Evolutionary conservation across 92 coral and sea anemone species (phyloP).

Genomic region (Zoanthus sansibaricus): DNA sequence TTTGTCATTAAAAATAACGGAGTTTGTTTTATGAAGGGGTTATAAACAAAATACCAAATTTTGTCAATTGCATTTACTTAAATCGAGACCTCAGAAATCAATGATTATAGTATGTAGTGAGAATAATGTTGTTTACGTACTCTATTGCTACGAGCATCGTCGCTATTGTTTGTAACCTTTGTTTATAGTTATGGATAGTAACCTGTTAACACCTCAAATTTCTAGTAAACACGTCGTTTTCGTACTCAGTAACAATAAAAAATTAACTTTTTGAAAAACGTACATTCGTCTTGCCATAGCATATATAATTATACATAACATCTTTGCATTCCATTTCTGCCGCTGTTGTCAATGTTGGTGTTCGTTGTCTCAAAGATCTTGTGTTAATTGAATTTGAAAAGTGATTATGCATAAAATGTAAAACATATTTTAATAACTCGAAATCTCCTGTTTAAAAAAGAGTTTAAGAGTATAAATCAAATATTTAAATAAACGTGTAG

Average conservation of each 20-base stretch:
- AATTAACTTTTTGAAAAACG: background rate
- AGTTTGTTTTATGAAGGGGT: background rate
- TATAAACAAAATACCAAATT: background rate
- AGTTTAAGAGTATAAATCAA: too few relatives aligned
- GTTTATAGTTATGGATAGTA: conserved; percentile 40
- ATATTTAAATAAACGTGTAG: too few relatives aligned
- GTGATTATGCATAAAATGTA: too few relatives aligned
- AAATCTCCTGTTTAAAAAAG: too few relatives aligned
- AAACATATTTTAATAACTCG: too few relatives aligned
- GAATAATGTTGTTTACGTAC: background rate
- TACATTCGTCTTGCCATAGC: background rate
- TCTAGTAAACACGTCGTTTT: background rate
- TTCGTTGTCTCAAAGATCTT: background rate
- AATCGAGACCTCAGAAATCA: background rate
- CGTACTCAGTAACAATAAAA: background rate
- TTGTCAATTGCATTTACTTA: background rate
- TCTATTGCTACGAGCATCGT: conserved; percentile 7
- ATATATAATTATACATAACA: too few relatives aligned
- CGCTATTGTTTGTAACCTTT: conserved; percentile 25
- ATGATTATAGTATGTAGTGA: background rate
- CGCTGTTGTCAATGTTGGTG: conserved; percentile 24
- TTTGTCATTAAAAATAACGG: background rate
- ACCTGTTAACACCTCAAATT: conserved; percentile 32
- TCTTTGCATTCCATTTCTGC: conserved; percentile 26
- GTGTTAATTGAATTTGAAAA: too few relatives aligned